Conservation (phyloP, 2,888 invertebrate species). For the Tachystola acroxantha region DNA sequence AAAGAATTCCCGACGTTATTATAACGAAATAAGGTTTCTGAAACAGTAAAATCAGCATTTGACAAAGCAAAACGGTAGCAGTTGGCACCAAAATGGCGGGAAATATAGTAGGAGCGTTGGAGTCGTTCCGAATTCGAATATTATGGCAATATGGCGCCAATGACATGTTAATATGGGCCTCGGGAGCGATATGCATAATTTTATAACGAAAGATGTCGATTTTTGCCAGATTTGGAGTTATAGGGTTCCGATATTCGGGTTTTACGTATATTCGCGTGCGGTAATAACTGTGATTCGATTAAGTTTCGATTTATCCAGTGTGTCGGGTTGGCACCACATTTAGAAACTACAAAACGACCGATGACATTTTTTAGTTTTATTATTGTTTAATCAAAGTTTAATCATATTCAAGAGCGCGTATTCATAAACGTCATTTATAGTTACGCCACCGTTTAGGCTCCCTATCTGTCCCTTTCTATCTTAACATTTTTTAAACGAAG, state of each 20-base stretch:
- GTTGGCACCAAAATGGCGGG: constrained; percentile 10
- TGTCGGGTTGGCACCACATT: too few species aligned
- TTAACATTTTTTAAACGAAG: too few species aligned
- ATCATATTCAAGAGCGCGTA: too few species aligned
- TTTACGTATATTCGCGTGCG: background rate
- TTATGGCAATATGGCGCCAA: constrained; percentile 69
- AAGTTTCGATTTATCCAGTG: too few species aligned
- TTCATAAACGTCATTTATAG: too few species aligned
- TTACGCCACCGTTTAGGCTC: too few species aligned
- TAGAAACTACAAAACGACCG: too few species aligned
- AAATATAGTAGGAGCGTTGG: constrained; percentile 23
- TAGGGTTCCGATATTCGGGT: constrained; percentile 1
- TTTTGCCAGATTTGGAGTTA: constrained; percentile 26
- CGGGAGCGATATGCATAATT: constrained; percentile 69
- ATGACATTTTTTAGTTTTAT: too few species aligned
- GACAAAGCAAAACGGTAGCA: background rate
- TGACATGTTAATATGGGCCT: constrained; percentile 72
- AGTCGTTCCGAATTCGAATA: constrained; percentile 58
- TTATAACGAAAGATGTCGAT: constrained; percentile 41
- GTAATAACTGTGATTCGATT: too few species aligned
- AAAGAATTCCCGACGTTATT: constrained; percentile 7
- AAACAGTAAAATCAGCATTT: background rate
- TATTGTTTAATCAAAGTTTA: too few species aligned
- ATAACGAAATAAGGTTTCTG: constrained; percentile 21
- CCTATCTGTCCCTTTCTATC: too few species aligned